A percentile compares a stretch with the other conserved stretches of the same genome.
These are phyloP conservation scores for Hemiprocne comata DNA, from an alignment of 2,113 vertebrate genomes.

Conservation along the genomic window DNA sequence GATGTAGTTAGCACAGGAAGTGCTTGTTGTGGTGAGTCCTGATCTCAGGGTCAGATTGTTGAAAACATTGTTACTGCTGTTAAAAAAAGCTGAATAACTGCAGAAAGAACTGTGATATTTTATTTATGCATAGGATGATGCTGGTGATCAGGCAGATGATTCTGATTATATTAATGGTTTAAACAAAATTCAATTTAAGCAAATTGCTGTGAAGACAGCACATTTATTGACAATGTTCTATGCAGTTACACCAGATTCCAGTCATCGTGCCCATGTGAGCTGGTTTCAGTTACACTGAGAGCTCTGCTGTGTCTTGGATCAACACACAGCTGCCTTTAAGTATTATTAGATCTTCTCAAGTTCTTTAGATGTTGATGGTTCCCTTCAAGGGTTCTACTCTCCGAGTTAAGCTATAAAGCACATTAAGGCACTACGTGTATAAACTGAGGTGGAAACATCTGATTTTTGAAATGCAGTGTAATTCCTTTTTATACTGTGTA, in stretches of 20 bases:
- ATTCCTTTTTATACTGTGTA: not conserved
- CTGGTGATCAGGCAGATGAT: not conserved
- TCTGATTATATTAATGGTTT: not conserved
- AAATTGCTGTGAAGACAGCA: not conserved
- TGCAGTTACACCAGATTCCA: rapidly evolving
- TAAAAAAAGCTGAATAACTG: not conserved
- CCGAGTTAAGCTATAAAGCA: not conserved
- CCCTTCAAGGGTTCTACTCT: not conserved
- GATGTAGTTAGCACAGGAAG: rapidly evolving
- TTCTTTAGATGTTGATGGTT: not conserved
- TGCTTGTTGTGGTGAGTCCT: not conserved
- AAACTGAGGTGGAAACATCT: not conserved
- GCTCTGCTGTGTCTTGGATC: rapidly evolving
- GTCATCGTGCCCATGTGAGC: rapidly evolving
- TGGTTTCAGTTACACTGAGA: not conserved
- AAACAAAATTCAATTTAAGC: not conserved
- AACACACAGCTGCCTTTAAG: not conserved
- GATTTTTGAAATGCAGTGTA: not conserved
- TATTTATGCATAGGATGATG: not conserved
- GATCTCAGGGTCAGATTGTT: not conserved
- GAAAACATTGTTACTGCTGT: not conserved
- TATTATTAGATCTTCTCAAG: not conserved
- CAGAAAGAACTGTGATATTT: not conserved
- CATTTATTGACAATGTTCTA: not conserved
- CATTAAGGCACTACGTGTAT: not conserved